Evolutionary conservation across 2,797 vertebrate genomes (phyloP).

Genomic region (Pachyuromys duprasi): DNA sequence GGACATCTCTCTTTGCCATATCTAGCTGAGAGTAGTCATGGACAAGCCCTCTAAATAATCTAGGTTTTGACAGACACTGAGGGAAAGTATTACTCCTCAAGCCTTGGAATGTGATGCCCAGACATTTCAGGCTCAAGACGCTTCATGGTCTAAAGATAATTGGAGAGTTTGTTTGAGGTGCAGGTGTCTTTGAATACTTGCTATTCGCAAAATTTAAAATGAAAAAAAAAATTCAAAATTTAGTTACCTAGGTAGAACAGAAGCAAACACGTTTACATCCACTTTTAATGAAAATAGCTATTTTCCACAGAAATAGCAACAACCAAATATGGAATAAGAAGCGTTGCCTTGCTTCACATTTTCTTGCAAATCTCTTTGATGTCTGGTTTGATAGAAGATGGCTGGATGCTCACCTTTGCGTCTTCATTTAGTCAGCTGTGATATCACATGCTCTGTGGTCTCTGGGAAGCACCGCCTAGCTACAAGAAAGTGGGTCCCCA

Average conservation of each 20-base stretch:
- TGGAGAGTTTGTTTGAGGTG: background rate
- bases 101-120: background rate
- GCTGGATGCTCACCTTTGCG: background rate
- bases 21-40: background rate
- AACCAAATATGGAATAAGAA: background rate
- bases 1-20: background rate
- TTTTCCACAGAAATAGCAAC: conserved; percentile 14
- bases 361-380: conserved; percentile 10
- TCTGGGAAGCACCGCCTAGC: background rate
- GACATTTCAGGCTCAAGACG: background rate
- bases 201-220: conserved; percentile 13
- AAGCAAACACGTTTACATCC: background rate
- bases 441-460: background rate
- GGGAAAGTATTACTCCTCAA: background rate
- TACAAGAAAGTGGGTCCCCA: background rate
- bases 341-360: background rate
- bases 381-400: conserved; percentile 26
- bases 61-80: background rate
- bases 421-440: background rate
- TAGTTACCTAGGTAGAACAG: background rate
- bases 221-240: background rate
- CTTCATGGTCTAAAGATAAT: background rate
- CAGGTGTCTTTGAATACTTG: background rate
- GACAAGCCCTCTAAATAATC: background rate
- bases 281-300: conserved; percentile 50